phyloP scores from a whole-genome alignment of 2,888 invertebrate genomes.

The Acleris sparsana region DNA sequence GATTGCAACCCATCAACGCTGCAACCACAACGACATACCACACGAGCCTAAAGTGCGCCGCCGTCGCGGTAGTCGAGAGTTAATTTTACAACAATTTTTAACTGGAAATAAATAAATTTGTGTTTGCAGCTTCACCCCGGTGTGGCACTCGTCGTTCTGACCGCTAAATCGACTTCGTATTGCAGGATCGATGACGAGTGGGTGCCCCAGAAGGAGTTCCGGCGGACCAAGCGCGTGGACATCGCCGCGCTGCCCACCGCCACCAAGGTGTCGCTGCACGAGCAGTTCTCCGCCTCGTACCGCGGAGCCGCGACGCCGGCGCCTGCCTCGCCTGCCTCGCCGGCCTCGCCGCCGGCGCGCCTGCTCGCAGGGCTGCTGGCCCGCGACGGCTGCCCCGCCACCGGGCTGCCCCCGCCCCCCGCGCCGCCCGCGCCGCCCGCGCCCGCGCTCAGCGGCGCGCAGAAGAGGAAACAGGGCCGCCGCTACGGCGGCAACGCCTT shows the following conservation, averaged over 20 bases:
- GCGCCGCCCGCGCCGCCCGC: constrained; percentile 44
- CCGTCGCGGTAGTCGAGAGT: not conserved
- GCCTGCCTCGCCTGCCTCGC: constrained; percentile 38
- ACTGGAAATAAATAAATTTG: constrained; percentile 37
- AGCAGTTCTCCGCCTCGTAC: constrained; percentile 77
- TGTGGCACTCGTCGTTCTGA: constrained; percentile 58
- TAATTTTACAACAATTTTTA: not conserved
- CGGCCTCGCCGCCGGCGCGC: constrained; percentile 50
- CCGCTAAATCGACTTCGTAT: constrained; percentile 43
- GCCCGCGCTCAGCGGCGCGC: constrained; percentile 65
- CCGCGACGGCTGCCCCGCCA: constrained; percentile 50
- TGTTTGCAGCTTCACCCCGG: constrained; percentile 74
- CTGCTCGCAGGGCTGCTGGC: constrained; percentile 63
- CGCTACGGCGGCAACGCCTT: constrained; percentile 72
- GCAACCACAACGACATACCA: constrained; percentile 64
- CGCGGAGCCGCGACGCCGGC: constrained; percentile 45
- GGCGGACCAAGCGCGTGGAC: constrained; percentile 84
- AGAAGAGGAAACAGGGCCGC: constrained; percentile 73
- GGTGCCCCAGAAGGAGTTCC: constrained; percentile 89
- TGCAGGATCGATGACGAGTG: constrained; percentile 93
- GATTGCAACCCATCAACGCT: constrained; percentile 71
- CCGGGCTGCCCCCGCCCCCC: constrained; percentile 51
- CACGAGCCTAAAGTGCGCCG: constrained; percentile 12
- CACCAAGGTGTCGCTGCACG: constrained; percentile 79
- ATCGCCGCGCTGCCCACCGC: constrained; percentile 77